Evolutionary conservation across 2,888 invertebrate species (phyloP), one percentile per base, ranked within the genome.

Genomic region (Microdon myrmicae): DNA sequence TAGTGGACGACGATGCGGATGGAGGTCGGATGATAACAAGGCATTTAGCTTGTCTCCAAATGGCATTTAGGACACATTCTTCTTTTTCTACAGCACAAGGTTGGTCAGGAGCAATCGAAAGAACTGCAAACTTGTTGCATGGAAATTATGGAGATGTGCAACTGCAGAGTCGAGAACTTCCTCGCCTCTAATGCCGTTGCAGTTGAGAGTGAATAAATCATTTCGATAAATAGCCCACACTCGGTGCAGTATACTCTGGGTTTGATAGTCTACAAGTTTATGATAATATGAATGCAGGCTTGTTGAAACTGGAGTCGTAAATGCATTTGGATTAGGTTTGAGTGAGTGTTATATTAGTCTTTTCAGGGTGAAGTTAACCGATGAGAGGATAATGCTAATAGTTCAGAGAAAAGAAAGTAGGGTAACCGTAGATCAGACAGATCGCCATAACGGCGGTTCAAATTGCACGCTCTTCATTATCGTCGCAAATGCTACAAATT

Each of bases 61-160:
- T 61, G 61, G 61, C 61, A 61, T 48, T 55, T 28, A 55, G 48
- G 55, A 54, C 54, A 55, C 47, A 39, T 17, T 23, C 44, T 8
- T 8, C 20, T 48, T 6, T 37, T 29, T 45, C n/a, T 19, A 10
- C 16, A 20, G 26, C 6, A 4, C 12, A 2, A 31, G 19, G 16
- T 12, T 19, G 25, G 23, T 8, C 3, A 9, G 14, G 16, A 5
- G 4, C 12, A 7, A 17, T 31, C 29, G 28, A 26, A 55, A 19
- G 22, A 55, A 39, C 39, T 55, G n/a, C 20, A 39, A 61, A 61
- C 61, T 61, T 61, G 61, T 61, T 61, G 61, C 55, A 32, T 25
- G 14, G 9, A 20, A 16, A 10, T 8, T 22, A 10, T n/a, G 22
- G 14, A 26, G n/a, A 14, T 19, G 25, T 31, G n/a, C 37, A 41